Evolutionary conservation across 2,113 vertebrate species (phyloP).

Genomic region (Sander lucioperca): DNA sequence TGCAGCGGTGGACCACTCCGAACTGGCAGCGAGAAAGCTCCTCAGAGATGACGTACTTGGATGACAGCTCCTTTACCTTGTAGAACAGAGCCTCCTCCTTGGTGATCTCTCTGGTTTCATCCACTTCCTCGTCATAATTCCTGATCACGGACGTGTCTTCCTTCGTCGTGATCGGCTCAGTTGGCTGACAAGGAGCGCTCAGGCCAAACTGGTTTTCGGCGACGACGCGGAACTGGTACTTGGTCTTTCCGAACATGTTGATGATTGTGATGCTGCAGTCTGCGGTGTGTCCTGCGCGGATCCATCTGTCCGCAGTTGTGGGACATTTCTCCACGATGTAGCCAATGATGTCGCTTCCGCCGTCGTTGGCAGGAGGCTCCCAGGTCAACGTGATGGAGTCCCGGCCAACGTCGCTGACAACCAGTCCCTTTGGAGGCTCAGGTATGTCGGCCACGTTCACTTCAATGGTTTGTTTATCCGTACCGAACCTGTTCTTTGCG

Average conservation of each 20-base stretch:
- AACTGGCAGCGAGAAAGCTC: constrained; percentile 96
- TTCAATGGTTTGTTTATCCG: constrained; percentile 98
- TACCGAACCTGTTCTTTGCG: constrained; percentile 98
- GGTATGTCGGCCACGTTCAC: constrained; percentile 96
- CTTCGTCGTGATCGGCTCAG: constrained; percentile 93
- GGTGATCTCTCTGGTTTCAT: constrained; percentile 90
- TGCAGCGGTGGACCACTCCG: constrained; percentile 93
- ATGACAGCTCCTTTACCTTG: constrained; percentile 93
- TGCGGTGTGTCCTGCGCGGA: constrained; percentile 93
- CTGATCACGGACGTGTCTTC: constrained; percentile 94
- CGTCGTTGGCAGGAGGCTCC: constrained; percentile 93
- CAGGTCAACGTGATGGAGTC: constrained; percentile 96
- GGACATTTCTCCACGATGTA: constrained; percentile 98
- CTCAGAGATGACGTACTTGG: constrained; percentile 95
- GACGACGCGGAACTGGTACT: constrained; percentile 96
- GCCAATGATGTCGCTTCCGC: constrained; percentile 92
- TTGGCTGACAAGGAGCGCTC: constrained; percentile 91
- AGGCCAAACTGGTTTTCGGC: constrained; percentile 98
- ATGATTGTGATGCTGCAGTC: constrained; percentile 93
- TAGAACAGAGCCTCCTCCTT: constrained; percentile 90
- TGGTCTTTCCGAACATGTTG: constrained; percentile 97
- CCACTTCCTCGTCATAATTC: constrained; percentile 98
- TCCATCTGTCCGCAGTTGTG: constrained; percentile 93
- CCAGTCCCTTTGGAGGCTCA: constrained; percentile 92
- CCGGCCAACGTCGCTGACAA: constrained; percentile 90